Evolutionary conservation across 2,113 vertebrate species (phyloP).

Genomic region (Dunckerocampus dactyliophorus): DNA sequence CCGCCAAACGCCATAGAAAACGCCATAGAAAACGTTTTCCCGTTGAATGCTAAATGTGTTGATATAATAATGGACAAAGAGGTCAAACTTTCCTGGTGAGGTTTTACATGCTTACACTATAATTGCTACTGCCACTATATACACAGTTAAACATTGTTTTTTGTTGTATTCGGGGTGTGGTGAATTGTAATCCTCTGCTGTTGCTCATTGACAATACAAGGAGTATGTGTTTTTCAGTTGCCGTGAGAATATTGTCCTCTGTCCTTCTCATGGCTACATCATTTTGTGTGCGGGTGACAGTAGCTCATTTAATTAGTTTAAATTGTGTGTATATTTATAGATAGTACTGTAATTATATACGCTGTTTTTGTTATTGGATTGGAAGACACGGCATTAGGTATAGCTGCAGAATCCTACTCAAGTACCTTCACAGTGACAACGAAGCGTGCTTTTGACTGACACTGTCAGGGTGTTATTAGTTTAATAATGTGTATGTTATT

Average conservation of each 20-base stretch:
- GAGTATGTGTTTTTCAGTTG: constrained; percentile 33
- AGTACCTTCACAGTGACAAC: too few species aligned
- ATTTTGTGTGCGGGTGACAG: not conserved
- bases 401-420: too few species aligned
- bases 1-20: too few species aligned
- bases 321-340: too few species aligned
- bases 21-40: too few species aligned
- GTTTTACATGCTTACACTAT: constrained; percentile 16
- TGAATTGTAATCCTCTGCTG: constrained; percentile 35
- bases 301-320: not conserved
- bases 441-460: too few species aligned
- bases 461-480: not conserved
- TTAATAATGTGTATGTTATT: too few species aligned
- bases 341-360: too few species aligned
- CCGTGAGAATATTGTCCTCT: constrained; percentile 47
- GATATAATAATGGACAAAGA: not conserved
- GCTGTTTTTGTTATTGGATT: too few species aligned
- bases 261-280: constrained; percentile 44
- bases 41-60: not conserved
- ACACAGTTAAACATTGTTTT: constrained; percentile 59
- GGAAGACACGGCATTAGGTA: too few species aligned
- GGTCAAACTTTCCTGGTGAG: constrained; percentile 4
- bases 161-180: constrained; percentile 28
- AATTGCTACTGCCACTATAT: constrained; percentile 46
- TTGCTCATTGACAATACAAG: constrained; percentile 34